Base-by-base conservation (phyloP, 1,140 invertebrate species). In the Drosophila navojoa region DNA sequence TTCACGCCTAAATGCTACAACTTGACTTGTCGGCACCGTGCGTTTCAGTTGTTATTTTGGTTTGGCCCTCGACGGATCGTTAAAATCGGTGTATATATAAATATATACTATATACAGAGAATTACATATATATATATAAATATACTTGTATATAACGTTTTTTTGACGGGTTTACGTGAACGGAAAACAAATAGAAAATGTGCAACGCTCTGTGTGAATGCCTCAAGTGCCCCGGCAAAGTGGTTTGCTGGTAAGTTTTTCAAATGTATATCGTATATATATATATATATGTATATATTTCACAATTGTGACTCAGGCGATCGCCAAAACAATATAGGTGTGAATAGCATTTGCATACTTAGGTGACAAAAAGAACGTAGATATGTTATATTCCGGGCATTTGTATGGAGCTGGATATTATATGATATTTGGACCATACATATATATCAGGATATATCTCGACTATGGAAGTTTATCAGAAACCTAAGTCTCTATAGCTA, bases 161-260 rank as follows among this genome's bases (percentile, higher is more conserved):
- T 64, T 52, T 52, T 59, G 19, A 55, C 45, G 38, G 45, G 44
- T 59, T 25, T 27, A 22, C 22, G 22, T 68, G 57, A 45, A 49
- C 38, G 2, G 22, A 49, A 47, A 52, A 55, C 50, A 40, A 47
- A 27, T 25, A 60, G 42, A 82, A 75, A 53, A 91, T 91, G 90
- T 91, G 90, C 61, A 81, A 90, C 57, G 77, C 76, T 70, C 77
- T 82, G 4, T 91, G 81, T 69, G 90, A 91, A 74, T 82, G 85
- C 69, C 59, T 91, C 1, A 91, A 91, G 63, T 91, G 90, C 57
- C 90, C 90, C 2, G 90, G 79, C 74, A 91, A 90, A 66, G 79
- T 91, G 13, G 62, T 91, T 22, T 91, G 90, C 64, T 91, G 90
- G 90, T 91, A 87, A 90, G 90, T 77, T 58, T 38, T 11, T 38